Conservation (phyloP, 2,113 vertebrate species). For the Megaceryle maxima region DNA sequence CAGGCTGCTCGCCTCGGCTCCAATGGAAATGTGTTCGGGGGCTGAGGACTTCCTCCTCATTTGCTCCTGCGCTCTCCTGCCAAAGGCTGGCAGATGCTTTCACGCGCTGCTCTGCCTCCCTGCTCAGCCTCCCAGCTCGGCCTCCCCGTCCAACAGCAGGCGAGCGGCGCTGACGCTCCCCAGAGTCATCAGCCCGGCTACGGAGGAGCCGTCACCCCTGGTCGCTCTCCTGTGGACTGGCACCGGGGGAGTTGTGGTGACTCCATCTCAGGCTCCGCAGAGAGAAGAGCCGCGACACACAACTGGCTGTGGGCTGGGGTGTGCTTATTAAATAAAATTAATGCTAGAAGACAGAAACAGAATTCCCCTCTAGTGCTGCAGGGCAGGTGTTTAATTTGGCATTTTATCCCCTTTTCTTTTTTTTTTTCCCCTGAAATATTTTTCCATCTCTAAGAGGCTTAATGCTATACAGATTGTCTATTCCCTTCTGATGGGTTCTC, state of each 20-base stretch:
- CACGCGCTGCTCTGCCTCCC: too few species aligned
- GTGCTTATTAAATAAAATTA: constrained; percentile 46
- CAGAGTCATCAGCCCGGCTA: neutral
- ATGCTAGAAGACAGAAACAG: constrained; percentile 40
- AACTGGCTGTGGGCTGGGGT: neutral
- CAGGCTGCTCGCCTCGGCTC: neutral
- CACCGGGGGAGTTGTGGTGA: neutral
- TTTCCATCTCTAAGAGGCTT: neutral
- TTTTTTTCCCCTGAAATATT: neutral
- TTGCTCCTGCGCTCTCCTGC: neutral
- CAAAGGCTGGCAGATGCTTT: neutral
- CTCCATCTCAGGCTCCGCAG: neutral
- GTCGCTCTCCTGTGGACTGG: fast-evolving
- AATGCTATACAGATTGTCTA: neutral
- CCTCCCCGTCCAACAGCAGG: neutral
- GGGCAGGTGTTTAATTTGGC: constrained; percentile 58
- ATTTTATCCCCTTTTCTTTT: constrained; percentile 11
- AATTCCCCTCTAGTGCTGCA: constrained; percentile 12
- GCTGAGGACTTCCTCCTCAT: neutral
- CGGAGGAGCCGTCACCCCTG: neutral
- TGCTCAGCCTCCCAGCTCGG: too few species aligned
- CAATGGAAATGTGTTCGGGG: neutral
- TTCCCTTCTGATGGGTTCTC: neutral
- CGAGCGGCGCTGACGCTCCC: neutral
- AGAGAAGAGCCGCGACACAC: neutral